Conservation (phyloP, 2,113 vertebrate genomes). For the Phalacrocorax aristotelis region DNA sequence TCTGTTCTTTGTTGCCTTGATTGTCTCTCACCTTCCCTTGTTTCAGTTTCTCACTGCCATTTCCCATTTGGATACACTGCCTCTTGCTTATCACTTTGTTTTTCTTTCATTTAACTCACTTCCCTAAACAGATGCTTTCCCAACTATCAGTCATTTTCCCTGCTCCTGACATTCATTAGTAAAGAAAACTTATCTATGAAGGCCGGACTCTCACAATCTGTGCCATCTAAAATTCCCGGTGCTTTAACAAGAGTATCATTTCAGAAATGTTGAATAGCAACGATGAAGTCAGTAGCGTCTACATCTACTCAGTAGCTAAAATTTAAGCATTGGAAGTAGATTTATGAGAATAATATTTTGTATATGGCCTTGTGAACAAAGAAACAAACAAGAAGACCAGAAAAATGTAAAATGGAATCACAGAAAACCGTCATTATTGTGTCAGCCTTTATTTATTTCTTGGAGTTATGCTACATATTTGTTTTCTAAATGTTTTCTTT, state of each 20-base stretch:
- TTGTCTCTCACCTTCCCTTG: neutral
- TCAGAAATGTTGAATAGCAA: neutral
- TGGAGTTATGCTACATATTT: neutral
- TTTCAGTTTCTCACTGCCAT: neutral
- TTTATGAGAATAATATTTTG: neutral
- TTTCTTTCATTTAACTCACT: neutral
- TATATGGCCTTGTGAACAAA: neutral
- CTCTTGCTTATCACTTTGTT: neutral
- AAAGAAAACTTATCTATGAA: neutral
- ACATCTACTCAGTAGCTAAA: neutral
- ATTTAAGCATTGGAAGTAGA: neutral
- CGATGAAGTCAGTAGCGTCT: neutral
- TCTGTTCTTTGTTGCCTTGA: neutral
- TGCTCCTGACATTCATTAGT: neutral
- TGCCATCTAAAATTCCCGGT: neutral
- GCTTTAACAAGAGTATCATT: neutral
- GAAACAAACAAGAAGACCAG: neutral
- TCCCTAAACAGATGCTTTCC: neutral
- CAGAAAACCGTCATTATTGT: neutral
- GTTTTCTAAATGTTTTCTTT: neutral
- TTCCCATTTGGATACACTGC: neutral
- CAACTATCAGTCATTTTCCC: neutral
- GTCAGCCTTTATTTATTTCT: neutral
- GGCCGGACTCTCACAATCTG: neutral
- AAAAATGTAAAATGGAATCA: neutral